These are phyloP conservation scores for Chloroceryle aenea DNA, from an alignment of 2,113 vertebrate genomes.

Conservation along the genomic window DNA sequence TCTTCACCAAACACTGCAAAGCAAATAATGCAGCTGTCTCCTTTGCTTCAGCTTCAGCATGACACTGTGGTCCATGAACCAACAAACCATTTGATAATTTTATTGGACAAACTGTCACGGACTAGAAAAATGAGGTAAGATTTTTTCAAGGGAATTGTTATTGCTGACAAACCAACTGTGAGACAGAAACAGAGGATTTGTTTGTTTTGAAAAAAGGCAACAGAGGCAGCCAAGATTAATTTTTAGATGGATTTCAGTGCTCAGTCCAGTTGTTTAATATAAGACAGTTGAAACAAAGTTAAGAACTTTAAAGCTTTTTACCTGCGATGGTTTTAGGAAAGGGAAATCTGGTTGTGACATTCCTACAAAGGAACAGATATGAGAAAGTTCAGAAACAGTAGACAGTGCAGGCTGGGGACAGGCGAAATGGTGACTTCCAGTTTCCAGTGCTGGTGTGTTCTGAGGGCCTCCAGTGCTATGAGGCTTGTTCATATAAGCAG, in stretches of 20 bases:
- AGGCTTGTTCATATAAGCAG: slow-evolving; percentile 83
- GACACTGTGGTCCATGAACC: slow-evolving; percentile 91
- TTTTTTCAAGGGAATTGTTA: not conserved
- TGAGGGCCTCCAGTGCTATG: slow-evolving; percentile 58
- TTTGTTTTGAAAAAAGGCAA: not conserved
- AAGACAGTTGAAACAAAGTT: not conserved
- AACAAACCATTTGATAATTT: slow-evolving; percentile 90
- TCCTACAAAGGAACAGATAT: slow-evolving; percentile 85
- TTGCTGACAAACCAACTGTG: not conserved
- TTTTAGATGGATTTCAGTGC: not conserved
- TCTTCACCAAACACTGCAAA: slow-evolving; percentile 90
- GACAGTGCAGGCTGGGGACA: slow-evolving; percentile 71
- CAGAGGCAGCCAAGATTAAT: not conserved
- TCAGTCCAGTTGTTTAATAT: not conserved
- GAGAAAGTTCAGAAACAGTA: slow-evolving; percentile 87
- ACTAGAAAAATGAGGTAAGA: slow-evolving; percentile 73
- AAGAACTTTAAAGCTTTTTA: slow-evolving; percentile 37
- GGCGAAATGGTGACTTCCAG: slow-evolving; percentile 53
- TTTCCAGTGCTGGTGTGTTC: slow-evolving; percentile 58
- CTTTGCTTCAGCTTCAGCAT: slow-evolving; percentile 92
- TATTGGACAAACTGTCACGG: slow-evolving; percentile 89
- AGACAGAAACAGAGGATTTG: not conserved
- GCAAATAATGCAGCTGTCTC: slow-evolving; percentile 92
- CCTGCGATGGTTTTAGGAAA: slow-evolving; percentile 89
- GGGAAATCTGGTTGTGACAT: slow-evolving; percentile 93